phyloP scores from a whole-genome alignment of 1,140 invertebrate species.

The Leptinotarsa undecemlineata region DNA sequence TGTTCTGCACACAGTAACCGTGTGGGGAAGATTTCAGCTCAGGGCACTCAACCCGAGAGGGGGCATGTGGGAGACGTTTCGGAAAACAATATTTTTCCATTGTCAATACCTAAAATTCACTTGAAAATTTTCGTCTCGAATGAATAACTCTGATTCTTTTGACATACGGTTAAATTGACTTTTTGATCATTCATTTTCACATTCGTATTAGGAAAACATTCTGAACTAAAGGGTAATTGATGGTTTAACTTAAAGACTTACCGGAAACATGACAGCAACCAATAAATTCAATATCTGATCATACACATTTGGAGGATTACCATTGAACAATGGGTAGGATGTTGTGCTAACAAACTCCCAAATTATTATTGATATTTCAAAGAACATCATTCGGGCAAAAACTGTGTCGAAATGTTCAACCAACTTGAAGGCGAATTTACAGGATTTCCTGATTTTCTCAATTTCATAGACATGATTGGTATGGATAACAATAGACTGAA shows the following conservation, averaged over 20 bases:
- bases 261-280: not conserved
- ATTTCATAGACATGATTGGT: not conserved
- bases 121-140: too few relatives aligned
- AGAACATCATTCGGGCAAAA: not conserved
- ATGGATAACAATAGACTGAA: not conserved
- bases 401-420: not conserved
- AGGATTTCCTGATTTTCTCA: not conserved
- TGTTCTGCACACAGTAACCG: too few relatives aligned
- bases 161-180: too few relatives aligned
- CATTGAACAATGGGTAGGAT: not conserved
- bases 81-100: too few relatives aligned
- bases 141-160: too few relatives aligned
- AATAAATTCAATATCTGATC: not conserved
- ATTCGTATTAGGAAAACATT: too few relatives aligned
- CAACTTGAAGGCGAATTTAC: constrained; percentile 2
- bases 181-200: too few relatives aligned
- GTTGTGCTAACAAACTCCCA: not conserved
- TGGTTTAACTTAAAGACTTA: not conserved
- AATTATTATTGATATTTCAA: not conserved
- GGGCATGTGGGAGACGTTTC: too few relatives aligned
- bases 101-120: too few relatives aligned
- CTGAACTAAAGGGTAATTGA: too few relatives aligned
- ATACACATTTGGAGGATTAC: not conserved
- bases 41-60: too few relatives aligned
- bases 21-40: too few relatives aligned